Conservation (phyloP, 1,140 invertebrate species). For the Hypothenemus hampei region DNA sequence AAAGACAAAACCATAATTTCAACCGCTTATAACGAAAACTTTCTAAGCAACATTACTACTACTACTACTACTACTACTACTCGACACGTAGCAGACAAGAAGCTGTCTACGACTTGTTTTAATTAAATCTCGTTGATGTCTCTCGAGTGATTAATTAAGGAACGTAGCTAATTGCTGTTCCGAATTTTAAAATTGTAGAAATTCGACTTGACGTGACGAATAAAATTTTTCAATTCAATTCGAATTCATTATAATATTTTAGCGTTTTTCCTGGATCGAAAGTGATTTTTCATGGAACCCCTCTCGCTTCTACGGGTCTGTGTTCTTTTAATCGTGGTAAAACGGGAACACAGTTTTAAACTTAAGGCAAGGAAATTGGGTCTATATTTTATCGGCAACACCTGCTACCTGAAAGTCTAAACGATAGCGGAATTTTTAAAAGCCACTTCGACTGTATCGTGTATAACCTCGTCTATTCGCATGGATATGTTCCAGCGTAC, state of each 20-base stretch:
- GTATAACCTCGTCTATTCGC: too few species aligned
- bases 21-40: too few species aligned
- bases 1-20: too few species aligned
- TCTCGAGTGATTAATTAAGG: neutral
- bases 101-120: too few species aligned
- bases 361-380: constrained; percentile 13
- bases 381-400: constrained; percentile 17
- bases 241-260: too few species aligned
- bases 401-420: constrained; percentile 6
- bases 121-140: constrained; percentile 4
- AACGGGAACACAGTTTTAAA: constrained; percentile 7
- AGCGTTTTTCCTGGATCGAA: neutral
- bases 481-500: too few species aligned
- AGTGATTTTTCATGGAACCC: neutral
- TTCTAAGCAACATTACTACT: too few species aligned
- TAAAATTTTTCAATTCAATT: neutral
- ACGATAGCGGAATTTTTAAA: constrained; percentile 13
- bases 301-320: neutral
- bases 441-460: too few species aligned
- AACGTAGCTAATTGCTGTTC: neutral
- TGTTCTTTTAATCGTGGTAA: constrained; percentile 7
- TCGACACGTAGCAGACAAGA: neutral
- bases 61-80: too few species aligned
- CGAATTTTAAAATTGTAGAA: constrained; percentile 6
- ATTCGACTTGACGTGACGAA: neutral